Base-by-base conservation (phyloP, 2,113 vertebrate species). In the Dascyllus trimaculatus region DNA sequence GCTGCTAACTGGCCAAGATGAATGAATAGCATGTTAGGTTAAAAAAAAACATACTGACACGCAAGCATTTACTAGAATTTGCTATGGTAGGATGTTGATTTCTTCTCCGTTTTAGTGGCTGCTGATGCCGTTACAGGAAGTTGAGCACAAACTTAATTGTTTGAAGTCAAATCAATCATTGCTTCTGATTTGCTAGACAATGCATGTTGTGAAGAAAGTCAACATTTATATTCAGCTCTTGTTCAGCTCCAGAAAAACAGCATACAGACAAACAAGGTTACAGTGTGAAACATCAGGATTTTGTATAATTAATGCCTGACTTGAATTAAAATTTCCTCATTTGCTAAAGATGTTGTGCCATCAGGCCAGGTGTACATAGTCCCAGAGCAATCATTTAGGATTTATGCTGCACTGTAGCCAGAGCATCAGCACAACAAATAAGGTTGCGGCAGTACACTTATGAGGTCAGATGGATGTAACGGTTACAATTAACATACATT, bases 251-350 rank as follows among this genome's bases (percentile, higher is more conserved):
- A 2, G 75, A 49, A 70, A 58, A 82, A 71, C 64, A 52, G 53
- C 6, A 9, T 19, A 67, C 73, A 11, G 0, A 74, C 21, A 82
- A 89, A 75, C 80, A 89, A 88, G 78, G 77, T 85, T 81, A 83
- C 60, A 71, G 59, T n/a, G 56, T 58, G 67, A 78, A 73, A 74
- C 86, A 77, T 68, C 49, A 49, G 53, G 68, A 77, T 76, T 64
- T 74, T 70, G 53, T 71, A 76, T 77, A 72, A 85, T 80, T 51
- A 71, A 67, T 11, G 21, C 56, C 66, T 52, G 73, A 61, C 71
- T 77, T 66, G 62, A 89, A 86, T 86, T 74, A 35, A 85, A 86
- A 86, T 58, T 17, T 78, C 65, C 21, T 60, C 14, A 59, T 75
- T 71, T 73, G 46, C 79, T 78, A 32, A 72, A 75, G 79, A 66